phyloP scores from a whole-genome alignment of 2,113 vertebrate genomes.

The Petaurus breviceps region DNA sequence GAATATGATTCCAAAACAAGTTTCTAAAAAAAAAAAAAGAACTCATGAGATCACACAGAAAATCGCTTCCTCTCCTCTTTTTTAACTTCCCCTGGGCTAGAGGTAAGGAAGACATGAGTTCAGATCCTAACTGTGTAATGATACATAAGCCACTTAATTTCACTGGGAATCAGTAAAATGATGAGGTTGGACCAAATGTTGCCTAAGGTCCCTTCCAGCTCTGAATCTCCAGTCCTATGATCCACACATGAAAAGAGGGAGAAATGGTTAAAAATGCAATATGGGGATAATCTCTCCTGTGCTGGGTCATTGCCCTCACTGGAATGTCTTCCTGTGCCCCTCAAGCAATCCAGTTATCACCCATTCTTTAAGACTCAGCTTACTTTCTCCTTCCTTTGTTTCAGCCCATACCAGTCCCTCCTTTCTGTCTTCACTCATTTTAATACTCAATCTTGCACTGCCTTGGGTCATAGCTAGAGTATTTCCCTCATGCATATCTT shows the following conservation, averaged over 20 bases:
- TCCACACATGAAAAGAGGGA: no score
- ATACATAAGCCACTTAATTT: background rate
- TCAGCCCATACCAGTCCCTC: background rate
- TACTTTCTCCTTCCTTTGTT: no score
- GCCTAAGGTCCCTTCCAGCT: no score
- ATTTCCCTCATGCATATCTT: background rate
- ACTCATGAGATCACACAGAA: no score
- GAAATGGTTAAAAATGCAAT: no score
- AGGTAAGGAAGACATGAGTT: no score
- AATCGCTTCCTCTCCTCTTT: no score
- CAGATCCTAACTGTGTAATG: background rate
- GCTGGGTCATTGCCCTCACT: background rate
- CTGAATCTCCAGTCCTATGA: no score
- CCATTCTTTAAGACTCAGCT: background rate
- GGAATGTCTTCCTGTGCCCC: background rate
- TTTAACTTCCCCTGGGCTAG: no score
- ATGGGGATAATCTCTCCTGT: no score
- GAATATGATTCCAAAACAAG: background rate
- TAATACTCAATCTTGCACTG: background rate
- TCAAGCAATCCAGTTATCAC: background rate
- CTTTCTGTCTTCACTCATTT: background rate
- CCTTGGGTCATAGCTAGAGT: no score
- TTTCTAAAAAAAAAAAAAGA: slow-evolving; percentile 34
- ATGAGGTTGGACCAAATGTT: no score
- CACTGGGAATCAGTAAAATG: background rate